Evolutionary conservation across 37 sponge, comb jelly and placozoan genomes (phyloP), one percentile per base, ranked within the genome.

Genomic region (Ephydatia muelleri): DNA sequence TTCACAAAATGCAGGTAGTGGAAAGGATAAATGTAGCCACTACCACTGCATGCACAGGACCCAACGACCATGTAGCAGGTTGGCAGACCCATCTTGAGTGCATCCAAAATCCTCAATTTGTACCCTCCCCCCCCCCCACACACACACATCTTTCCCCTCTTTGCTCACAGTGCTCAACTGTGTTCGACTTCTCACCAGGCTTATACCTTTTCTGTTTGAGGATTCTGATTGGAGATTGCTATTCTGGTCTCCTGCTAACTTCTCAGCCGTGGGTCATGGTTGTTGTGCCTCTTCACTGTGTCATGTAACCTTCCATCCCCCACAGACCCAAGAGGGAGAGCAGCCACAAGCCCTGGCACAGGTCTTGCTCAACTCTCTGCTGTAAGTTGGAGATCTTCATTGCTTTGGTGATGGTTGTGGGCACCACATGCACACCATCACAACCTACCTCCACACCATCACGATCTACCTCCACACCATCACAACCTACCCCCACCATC

Each of bases 201-300:
- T 97, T 13, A 77, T 97, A 6, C 98, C 98, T 2, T 95, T 90
- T 72, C 75, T 97, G 72, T 95, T 97, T 85, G 98, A 97, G 78
- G 92, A 85, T 49, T 77, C 79, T 64, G 90, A 97, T 57, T 97
- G 98, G 98, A 86, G 98, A 67, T 66, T 87, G 65, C 87, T 97
- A 40, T 97, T 97, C 86, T 97, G 98, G 98, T 88, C 98, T 25
- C 89, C 97, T 31, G 87, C 91, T 77, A 86, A 88, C 70, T 83
- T 94, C 34, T 28, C 79, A 11, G 80, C 86, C 79, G 93, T 89
- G 12, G 8, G 79, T 65, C 12, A 14, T 57, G n/a, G n/a, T n/a
- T n/a, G 19, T 57, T 57, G 19, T 21, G 16, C 16, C 5, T 43
- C 3, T 3, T 43, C 43, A 43, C 43, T 9, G 19, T 57, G 19